Evolutionary conservation across 1,140 invertebrate species (phyloP), one percentile per base, ranked within the genome.

Genomic region (Onthophagus taurus): DNA sequence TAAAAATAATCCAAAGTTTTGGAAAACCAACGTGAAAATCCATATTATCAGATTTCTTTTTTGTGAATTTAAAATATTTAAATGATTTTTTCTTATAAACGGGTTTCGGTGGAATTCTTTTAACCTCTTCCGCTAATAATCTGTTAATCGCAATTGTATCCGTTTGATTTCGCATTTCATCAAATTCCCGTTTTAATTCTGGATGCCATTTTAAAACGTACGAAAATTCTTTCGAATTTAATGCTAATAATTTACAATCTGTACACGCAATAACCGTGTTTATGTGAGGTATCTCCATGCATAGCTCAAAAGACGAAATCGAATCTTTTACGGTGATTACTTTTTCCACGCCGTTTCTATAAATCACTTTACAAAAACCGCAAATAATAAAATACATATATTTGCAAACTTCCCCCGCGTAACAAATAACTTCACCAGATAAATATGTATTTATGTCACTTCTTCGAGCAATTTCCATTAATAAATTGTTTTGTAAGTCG

Each of bases 361-460:
- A 21, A 7, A 13, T 16, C 13, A 33, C 9, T 5, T 41, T n/a
- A 29, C 44, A 46, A 16, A 21, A 46, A 0, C 44, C 44, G n/a
- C 33, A 16, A 0, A 13, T 16, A 7, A 46, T 31, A 17, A 46
- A 9, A 34, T 46, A 17, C 18, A 41, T 31, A 7, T 46, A 35
- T 13, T 46, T 39, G 20, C 26, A 42, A 8, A 47, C 36, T 30
- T 48, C 44, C 3, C 51, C 53, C 3, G 35, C 29, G 26, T 41
- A 46, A 2, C 19, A 31, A n/a, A 46, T 39, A 6, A 41, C 24
- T 23, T 46, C 29, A 2, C 35, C 35, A 2, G 35, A 2, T 5
- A 16, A 29, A 17, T 29, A 41, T 2, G 18, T 29, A 4, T 8
- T 9, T 17, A 29, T 29, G 5, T 13, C 18, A 4, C 3, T 12